Base-by-base conservation (phyloP, 2,888 invertebrate genomes). In the Notodromas monacha region DNA sequence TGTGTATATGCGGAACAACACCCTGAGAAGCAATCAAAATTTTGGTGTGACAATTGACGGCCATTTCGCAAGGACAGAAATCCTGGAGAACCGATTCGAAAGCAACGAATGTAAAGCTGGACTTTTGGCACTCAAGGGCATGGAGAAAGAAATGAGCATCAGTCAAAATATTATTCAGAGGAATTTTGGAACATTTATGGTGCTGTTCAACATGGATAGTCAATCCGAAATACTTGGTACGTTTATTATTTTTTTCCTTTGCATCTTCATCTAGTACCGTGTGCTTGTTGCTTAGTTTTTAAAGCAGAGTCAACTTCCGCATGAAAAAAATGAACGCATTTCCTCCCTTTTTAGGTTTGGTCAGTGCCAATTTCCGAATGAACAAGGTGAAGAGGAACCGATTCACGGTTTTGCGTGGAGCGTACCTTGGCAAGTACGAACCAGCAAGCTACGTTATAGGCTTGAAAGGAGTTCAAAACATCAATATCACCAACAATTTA, bases 81-180 rank as follows among this genome's bases (percentile, higher is more conserved):
- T 92, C 16, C 68, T 73, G 0, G 63, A 64, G 32, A 86, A 79
- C 46, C 52, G 61, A 4, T 86, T 89, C 43, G 61, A 63, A 2
- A 66, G 70, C 33, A 96, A 96, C 44, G 52, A 54, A 16, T 92
- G 92, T 41, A 65, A 65, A 40, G 56, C 54, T 10, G 76, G 84
- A 0, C 49, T 84, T 15, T 55, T 86, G 10, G 60, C 68, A 0
- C 55, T 84, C 14, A 59, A 63, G 34, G 96, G 96, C 5, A 96
- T 92, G 84, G 96, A 96, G 48, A 96, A 96, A 51, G 69, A 72
- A 41, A 59, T 92, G 50, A 59, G 63, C 34, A 67, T 92, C 33
- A 63, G 66, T 40, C 59, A 63, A 27, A 89, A 89, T 47, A 52
- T 56, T 30, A 68, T 89, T 34, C 60, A 63, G 38, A 57, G 60